These are phyloP conservation scores for Eriocheir sinensis DNA, from an alignment of 1,140 invertebrate genomes.

Conservation along the genomic window DNA sequence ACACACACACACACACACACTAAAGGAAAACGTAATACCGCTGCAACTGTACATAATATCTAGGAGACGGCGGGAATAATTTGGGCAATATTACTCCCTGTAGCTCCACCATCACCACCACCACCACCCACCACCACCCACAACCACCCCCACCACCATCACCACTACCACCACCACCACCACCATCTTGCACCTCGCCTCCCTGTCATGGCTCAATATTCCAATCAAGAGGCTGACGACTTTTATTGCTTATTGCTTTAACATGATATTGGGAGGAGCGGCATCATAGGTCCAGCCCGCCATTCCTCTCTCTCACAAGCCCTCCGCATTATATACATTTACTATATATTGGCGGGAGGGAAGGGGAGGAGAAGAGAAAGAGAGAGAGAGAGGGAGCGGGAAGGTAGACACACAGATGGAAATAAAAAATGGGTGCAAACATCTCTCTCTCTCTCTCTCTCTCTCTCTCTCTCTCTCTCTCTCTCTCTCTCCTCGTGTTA, in stretches of 20 bases:
- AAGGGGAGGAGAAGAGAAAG: not conserved
- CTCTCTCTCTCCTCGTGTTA: not conserved
- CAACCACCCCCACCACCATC: not conserved
- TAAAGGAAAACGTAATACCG: no score
- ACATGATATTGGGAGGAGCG: not conserved
- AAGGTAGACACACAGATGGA: no score
- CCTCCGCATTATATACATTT: not conserved
- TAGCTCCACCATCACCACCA: not conserved
- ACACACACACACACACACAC: no score
- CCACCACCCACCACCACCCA: not conserved
- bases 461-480: no score
- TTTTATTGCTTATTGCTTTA: slow-evolving; percentile 1
- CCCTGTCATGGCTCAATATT: slow-evolving; percentile 3
- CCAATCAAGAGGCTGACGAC: not conserved
- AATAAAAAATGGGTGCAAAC: no score
- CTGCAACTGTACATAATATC: no score
- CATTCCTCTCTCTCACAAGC: not conserved
- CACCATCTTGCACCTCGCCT: no score
- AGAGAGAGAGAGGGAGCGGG: not conserved
- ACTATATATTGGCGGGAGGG: not conserved
- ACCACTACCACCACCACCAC: not conserved
- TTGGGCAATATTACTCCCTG: no score
- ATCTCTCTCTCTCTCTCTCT: no score
- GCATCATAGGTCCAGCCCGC: not conserved
- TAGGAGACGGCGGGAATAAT: no score